These are phyloP conservation scores for Apostichopus japonicus DNA, from an alignment of 35 echinoderm and acorn worm species.

Conservation along the genomic window DNA sequence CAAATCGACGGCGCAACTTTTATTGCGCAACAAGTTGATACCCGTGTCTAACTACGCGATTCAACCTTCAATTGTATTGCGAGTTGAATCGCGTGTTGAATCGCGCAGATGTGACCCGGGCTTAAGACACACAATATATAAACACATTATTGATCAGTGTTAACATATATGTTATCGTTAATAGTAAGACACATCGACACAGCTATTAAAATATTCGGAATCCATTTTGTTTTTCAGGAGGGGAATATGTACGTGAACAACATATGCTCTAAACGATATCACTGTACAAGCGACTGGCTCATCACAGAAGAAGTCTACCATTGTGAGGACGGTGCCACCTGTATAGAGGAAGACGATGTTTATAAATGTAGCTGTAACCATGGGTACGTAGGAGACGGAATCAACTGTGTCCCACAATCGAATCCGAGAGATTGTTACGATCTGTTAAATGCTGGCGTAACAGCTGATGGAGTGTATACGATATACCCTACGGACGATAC, in stretches of 20 bases:
- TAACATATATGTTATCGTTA: not conserved
- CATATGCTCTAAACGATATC: not conserved
- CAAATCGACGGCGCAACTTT: too few relatives aligned
- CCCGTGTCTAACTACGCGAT: too few relatives aligned
- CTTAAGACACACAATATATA: too few relatives aligned
- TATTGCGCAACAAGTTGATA: too few relatives aligned
- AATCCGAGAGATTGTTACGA: not conserved
- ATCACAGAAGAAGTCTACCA: not conserved
- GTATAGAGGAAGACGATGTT: not conserved
- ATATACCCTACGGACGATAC: not conserved
- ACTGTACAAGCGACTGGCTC: not conserved
- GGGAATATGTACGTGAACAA: not conserved
- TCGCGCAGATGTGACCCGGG: too few relatives aligned
- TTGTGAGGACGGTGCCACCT: not conserved
- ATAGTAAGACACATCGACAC: not conserved
- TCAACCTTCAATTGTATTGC: too few relatives aligned
- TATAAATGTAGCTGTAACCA: not conserved
- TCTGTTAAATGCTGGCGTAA: not conserved
- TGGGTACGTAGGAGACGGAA: not conserved
- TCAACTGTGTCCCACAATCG: not conserved
- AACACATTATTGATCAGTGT: not conserved
- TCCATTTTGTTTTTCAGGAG: not conserved
- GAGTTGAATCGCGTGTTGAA: too few relatives aligned
- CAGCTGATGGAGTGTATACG: not conserved
- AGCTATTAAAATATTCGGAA: not conserved